Percentiles rank a stretch among this genome's conserved stretches.
phyloP scores from a whole-genome alignment of 2,113 vertebrate species.

The Litocranius walleri region DNA sequence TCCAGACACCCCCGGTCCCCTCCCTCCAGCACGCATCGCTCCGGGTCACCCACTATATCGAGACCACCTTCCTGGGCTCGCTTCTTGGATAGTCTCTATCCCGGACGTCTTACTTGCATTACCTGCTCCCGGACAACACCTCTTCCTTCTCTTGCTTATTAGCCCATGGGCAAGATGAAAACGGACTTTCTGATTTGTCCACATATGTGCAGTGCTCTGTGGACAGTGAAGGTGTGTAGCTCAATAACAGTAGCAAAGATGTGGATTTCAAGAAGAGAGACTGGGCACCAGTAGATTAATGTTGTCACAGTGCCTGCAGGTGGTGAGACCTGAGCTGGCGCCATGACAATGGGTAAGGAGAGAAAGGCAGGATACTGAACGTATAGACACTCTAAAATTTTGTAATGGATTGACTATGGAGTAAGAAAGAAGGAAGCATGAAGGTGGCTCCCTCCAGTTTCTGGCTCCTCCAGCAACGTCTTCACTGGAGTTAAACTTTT shows the following conservation, averaged over 20 bases:
- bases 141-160: not conserved
- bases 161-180: not conserved
- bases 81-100: too few species aligned
- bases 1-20: too few species aligned
- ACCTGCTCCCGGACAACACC: too few species aligned
- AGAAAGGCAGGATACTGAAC: not conserved
- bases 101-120: too few species aligned
- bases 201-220: not conserved
- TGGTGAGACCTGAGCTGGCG: not conserved
- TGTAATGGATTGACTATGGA: not conserved
- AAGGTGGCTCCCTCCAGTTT: not conserved
- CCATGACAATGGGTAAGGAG: not conserved
- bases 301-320: not conserved
- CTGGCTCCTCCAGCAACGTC: not conserved
- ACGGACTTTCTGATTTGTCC: not conserved
- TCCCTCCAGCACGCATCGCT: too few species aligned
- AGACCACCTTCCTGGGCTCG: too few species aligned
- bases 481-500: not conserved
- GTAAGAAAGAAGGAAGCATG: not conserved
- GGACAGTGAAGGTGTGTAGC: not conserved
- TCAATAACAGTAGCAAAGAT: not conserved
- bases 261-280: not conserved
- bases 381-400: not conserved
- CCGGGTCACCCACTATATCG: too few species aligned
- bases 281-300: not conserved